Conservation (phyloP, 2,888 invertebrate genomes). For the Chrysolina haemoptera region DNA sequence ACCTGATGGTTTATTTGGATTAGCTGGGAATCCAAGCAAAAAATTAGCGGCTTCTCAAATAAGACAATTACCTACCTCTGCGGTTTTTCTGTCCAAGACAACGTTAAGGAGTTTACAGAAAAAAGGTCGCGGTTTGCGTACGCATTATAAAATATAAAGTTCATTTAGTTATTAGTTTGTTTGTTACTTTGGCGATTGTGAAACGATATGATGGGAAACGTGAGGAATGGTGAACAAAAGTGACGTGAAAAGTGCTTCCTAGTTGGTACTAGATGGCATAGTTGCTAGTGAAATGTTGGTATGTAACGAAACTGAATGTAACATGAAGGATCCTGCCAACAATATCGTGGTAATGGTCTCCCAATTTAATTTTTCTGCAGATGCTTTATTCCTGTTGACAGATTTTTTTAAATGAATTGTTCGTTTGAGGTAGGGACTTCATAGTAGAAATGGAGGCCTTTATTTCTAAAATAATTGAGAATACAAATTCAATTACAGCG, state of each 20-base stretch:
- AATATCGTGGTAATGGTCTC: too few species aligned
- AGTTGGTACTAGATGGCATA: too few species aligned
- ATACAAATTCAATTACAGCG: too few species aligned
- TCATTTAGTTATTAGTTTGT: not conserved
- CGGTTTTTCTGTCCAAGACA: conserved; percentile 27
- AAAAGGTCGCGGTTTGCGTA: conserved; percentile 27
- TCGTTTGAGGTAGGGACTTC: too few species aligned
- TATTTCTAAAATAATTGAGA: too few species aligned
- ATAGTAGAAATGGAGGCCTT: too few species aligned
- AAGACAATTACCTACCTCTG: conserved; percentile 36
- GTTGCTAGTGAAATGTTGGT: too few species aligned
- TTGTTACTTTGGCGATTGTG: not conserved
- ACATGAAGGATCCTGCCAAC: too few species aligned
- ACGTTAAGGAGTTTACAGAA: conserved; percentile 20
- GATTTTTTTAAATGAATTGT: too few species aligned
- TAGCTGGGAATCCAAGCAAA: conserved; percentile 36
- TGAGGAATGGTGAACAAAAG: not conserved
- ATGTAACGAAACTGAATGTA: too few species aligned
- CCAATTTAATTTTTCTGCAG: too few species aligned
- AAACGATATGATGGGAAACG: not conserved
- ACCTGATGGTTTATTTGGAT: conserved; percentile 21
- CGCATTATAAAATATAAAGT: conserved; percentile 6
- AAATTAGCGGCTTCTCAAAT: conserved; percentile 36
- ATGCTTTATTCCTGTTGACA: too few species aligned
- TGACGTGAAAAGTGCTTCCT: not conserved